Evolutionary conservation across 2,888 invertebrate genomes (phyloP).

Genomic region (Rhopalosiphum nymphaeae): DNA sequence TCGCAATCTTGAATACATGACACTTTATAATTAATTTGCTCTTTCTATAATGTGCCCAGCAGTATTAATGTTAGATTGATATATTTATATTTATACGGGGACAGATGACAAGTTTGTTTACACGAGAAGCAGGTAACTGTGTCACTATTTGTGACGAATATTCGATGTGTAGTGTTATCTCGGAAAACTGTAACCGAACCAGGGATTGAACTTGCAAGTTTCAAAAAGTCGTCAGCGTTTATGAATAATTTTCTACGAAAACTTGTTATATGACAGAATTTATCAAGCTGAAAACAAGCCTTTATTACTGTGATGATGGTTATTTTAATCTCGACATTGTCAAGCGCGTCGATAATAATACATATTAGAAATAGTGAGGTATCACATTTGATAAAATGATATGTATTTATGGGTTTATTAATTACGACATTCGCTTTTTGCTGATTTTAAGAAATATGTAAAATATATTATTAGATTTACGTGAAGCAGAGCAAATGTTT

Average conservation of each 20-base stretch:
- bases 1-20: not conserved
- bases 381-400: not conserved
- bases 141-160: not conserved
- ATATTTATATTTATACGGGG: not conserved
- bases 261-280: not conserved
- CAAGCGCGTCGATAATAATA: not conserved
- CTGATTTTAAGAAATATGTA: not conserved
- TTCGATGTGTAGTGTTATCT: not conserved
- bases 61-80: too few species aligned
- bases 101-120: not conserved
- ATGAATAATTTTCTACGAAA: not conserved
- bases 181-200: too few species aligned
- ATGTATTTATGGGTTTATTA: not conserved
- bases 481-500: not conserved
- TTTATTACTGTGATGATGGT: not conserved
- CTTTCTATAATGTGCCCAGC: not conserved
- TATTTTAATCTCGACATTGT: not conserved
- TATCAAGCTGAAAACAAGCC: not conserved
- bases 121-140: not conserved
- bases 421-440: not conserved
- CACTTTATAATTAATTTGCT: not conserved
- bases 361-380: not conserved
- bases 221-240: not conserved
- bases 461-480: not conserved
- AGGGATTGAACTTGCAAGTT: not conserved